Evolutionary conservation across 2,113 vertebrate genomes (phyloP).

Genomic region (Manacus vitellinus): DNA sequence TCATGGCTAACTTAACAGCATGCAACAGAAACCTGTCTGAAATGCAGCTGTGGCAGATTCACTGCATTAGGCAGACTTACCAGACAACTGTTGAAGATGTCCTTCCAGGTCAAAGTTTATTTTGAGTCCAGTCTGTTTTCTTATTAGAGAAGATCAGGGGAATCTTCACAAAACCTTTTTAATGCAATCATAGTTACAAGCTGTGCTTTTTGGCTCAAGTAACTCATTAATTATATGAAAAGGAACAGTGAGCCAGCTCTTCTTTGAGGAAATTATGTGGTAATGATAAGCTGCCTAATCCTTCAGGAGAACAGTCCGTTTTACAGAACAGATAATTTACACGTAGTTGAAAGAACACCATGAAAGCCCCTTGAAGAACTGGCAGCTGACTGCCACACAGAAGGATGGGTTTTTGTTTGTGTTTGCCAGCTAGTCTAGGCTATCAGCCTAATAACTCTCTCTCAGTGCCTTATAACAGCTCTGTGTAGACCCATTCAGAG

Average conservation of each 20-base stretch:
- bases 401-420: not conserved
- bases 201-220: slow-evolving; percentile 43
- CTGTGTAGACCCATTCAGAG: slow-evolving; percentile 1
- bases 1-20: not conserved
- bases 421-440: slow-evolving; percentile 34
- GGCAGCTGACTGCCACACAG: not conserved
- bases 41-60: not conserved
- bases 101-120: not conserved
- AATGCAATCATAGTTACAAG: not conserved
- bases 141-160: not conserved
- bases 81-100: not conserved
- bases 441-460: slow-evolving; percentile 46
- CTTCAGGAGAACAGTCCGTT: slow-evolving; percentile 27
- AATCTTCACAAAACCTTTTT: slow-evolving; percentile 9
- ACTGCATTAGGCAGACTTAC: not conserved
- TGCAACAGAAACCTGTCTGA: not conserved
- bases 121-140: not conserved
- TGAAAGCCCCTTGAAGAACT: slow-evolving; percentile 49
- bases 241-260: not conserved
- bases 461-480: slow-evolving; percentile 11
- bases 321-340: slow-evolving; percentile 40
- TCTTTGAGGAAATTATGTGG: slow-evolving; percentile 47
- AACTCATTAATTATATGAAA: slow-evolving; percentile 54
- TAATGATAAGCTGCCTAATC: slow-evolving; percentile 44
- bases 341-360: slow-evolving; percentile 27